Conservation (phyloP, 1,140 invertebrate species). For the Papilio glaucus region DNA sequence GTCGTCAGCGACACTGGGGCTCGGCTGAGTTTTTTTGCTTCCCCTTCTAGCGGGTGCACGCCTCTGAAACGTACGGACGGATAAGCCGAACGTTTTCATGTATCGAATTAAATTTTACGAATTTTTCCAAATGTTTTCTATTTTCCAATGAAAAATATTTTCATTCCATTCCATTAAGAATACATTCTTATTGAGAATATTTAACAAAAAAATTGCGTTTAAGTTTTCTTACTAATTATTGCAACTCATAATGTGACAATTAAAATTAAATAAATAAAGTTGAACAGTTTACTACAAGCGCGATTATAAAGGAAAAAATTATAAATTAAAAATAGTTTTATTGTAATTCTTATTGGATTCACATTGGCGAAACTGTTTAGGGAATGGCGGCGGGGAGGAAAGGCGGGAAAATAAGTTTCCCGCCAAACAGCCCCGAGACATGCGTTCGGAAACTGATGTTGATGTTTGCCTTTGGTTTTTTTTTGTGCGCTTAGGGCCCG, state of each 20-base stretch:
- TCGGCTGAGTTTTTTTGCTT: constrained; percentile 65
- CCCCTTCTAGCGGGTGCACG: constrained; percentile 68
- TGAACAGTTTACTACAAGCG: too few relatives aligned
- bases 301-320: constrained; percentile 7
- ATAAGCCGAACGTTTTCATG: constrained; percentile 64
- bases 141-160: neutral
- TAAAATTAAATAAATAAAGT: neutral
- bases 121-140: constrained; percentile 12
- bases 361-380: constrained; percentile 53
- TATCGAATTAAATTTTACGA: constrained; percentile 45
- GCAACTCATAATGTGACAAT: too few relatives aligned
- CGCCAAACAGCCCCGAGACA: constrained; percentile 71
- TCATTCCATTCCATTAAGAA: neutral
- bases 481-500: constrained; percentile 44
- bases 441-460: constrained; percentile 68
- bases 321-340: constrained; percentile 35
- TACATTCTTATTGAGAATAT: constrained; percentile 1
- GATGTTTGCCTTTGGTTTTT: constrained; percentile 50
- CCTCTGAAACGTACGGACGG: constrained; percentile 68
- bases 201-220: neutral
- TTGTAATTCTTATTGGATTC: constrained; percentile 66
- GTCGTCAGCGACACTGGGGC: constrained; percentile 68
- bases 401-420: constrained; percentile 79
- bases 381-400: constrained; percentile 60
- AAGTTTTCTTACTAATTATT: too few relatives aligned